Evolutionary conservation across 2,888 invertebrate genomes (phyloP), one percentile per base, ranked within the genome.

Genomic region (Lasius platythorax): DNA sequence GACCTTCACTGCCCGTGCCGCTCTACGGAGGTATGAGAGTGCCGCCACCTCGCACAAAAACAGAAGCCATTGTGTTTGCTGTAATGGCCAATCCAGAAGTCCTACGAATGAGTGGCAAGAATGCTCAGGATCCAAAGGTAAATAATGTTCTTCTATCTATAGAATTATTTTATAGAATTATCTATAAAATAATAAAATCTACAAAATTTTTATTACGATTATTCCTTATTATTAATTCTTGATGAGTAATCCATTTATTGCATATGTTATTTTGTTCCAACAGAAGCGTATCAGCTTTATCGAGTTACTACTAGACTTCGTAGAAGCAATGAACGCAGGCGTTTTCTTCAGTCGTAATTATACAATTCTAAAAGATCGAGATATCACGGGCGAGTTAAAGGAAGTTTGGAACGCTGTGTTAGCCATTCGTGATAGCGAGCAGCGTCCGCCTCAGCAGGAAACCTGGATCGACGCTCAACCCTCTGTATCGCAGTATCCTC

Each of bases 51-150:
- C 96, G 96, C 86, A 96, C 95, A 76, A 95, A 95, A 85, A 96
- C 96, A 86, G 96, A 97, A 18, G 96, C 96, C 0, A 95, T 96
- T 56, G 97, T 97, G 9, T 97, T 97, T 94, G 97, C 97, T 28
- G 97, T 97, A 2, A 97, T 97, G 96, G 97, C 97, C 0, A 97
- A 97, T 94, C 97, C 97, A 2, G 97, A 97, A 89, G 96, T 97
- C 87, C 95, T 97, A 63, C 96, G 96, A 93, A 96, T 96, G 70
- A 97, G 96, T 91, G 97, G 97, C 53, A 97, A 97, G 90, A 97
- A 97, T 94, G 96, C 97, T 90, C 95, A 96, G 58, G 97, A 97
- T 94, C 95, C 96, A 58, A 96, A 96, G 92, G 96, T 96, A 95
- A 95, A 79, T 88, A 30, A 43, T 23, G 12, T 1, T 58, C 8